Conservation (phyloP, 2,797 vertebrate genomes). For the Sphaeramia orbicularis region DNA sequence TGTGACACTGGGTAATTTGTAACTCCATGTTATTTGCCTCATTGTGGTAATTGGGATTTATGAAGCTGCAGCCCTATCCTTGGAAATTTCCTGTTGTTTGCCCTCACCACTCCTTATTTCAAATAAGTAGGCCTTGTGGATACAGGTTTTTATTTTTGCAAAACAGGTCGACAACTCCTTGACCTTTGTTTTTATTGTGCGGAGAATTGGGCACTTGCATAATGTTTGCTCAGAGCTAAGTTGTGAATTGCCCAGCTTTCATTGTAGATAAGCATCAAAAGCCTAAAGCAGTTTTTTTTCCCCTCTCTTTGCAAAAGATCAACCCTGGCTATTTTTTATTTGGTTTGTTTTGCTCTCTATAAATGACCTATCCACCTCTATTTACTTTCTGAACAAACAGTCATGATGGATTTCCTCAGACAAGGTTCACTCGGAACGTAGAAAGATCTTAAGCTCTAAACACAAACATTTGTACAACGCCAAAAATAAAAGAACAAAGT, state of each 20-base stretch:
- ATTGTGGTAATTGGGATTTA: constrained; percentile 38
- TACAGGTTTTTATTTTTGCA: constrained; percentile 13
- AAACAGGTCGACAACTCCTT: constrained; percentile 61
- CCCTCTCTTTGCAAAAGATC: too few relatives aligned
- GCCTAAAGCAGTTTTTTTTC: too few relatives aligned
- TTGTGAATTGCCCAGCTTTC: constrained; percentile 26
- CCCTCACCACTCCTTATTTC: constrained; percentile 4
- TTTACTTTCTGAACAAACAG: constrained; percentile 15
- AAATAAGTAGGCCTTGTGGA: constrained; percentile 21
- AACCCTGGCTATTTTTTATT: too few relatives aligned
- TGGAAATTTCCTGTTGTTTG: constrained; percentile 42
- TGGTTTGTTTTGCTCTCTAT: too few relatives aligned
- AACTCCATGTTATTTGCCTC: constrained; percentile 28
- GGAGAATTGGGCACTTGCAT: constrained; percentile 53
- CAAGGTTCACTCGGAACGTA: background rate
- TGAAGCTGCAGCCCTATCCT: background rate
- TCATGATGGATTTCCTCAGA: constrained; percentile 24
- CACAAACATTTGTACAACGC: too few relatives aligned
- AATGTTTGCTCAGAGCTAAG: constrained; percentile 31
- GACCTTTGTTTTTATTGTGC: constrained; percentile 42
- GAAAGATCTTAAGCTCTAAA: too few relatives aligned
- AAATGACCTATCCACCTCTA: too few relatives aligned
- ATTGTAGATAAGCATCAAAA: constrained; percentile 43
- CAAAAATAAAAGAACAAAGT: too few relatives aligned
- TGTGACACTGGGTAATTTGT: constrained; percentile 43